phyloP scores from a whole-genome alignment of 1,140 invertebrate species.

The Archivesica marissinica region DNA sequence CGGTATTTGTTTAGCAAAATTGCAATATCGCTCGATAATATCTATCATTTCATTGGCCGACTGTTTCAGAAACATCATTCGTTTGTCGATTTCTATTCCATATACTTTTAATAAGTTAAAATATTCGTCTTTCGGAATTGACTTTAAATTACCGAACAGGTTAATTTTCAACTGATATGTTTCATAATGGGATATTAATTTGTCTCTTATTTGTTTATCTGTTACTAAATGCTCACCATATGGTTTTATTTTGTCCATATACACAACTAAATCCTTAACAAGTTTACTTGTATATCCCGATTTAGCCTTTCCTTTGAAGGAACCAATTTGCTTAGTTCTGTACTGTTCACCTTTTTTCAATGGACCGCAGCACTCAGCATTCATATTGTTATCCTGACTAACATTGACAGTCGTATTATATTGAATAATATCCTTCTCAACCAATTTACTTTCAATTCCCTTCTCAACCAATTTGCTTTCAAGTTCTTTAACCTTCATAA shows the following conservation, averaged over 20 bases:
- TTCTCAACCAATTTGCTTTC: slow-evolving; percentile 44
- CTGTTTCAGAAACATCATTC: slow-evolving; percentile 48
- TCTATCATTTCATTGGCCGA: slow-evolving; percentile 25
- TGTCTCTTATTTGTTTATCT: slow-evolving; percentile 16
- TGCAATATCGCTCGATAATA: slow-evolving; percentile 37
- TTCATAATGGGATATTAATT: slow-evolving; percentile 30
- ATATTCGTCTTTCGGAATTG: slow-evolving; percentile 49
- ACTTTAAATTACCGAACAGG: slow-evolving; percentile 38
- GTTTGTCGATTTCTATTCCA: slow-evolving; percentile 43
- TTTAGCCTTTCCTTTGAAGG: slow-evolving; percentile 12
- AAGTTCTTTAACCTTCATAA: slow-evolving; percentile 47
- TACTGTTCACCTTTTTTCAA: background rate
- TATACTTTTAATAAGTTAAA: slow-evolving; percentile 16
- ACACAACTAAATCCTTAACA: slow-evolving; percentile 13
- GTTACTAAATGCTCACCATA: slow-evolving; percentile 24
- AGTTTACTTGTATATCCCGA: slow-evolving; percentile 38
- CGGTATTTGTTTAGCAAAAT: slow-evolving; percentile 51
- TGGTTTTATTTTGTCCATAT: slow-evolving; percentile 50
- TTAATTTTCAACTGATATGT: slow-evolving; percentile 32
- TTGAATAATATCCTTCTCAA: too few species aligned
- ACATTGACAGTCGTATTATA: background rate
- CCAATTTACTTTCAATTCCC: background rate
- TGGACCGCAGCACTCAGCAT: background rate
- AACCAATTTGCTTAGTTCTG: background rate
- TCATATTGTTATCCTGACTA: background rate